Percentiles rank a stretch among this genome's conserved stretches.
Evolutionary conservation across 2,797 vertebrate species (phyloP).

Genomic region (Sardinella longiceps): DNA sequence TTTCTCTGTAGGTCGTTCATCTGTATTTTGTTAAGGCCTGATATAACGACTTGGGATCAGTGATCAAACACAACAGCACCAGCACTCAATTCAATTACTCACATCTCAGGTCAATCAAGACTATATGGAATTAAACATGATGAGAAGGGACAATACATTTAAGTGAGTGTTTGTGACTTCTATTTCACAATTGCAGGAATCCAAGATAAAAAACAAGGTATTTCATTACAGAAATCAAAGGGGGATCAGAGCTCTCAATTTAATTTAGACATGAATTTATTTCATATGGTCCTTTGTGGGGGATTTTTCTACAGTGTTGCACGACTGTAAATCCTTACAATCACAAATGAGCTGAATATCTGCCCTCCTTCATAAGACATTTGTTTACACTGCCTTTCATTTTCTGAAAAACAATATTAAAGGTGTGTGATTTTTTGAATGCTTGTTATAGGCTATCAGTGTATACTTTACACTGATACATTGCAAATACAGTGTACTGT

Average conservation of each 20-base stretch:
- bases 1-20: neutral
- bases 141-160: constrained; percentile 3
- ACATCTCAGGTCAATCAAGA: constrained; percentile 31
- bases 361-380: neutral
- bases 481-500: neutral
- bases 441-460: neutral
- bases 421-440: neutral
- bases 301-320: constrained; percentile 1
- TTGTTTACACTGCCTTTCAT: neutral
- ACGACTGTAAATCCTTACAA: neutral
- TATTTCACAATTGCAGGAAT: constrained; percentile 5
- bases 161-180: constrained; percentile 18
- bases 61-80: neutral
- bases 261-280: constrained; percentile 28
- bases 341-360: neutral
- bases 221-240: neutral
- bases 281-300: constrained; percentile 29
- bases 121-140: constrained; percentile 22
- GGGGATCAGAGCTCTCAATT: constrained; percentile 13
- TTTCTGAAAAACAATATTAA: neutral
- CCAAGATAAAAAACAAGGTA: constrained; percentile 24
- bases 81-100: constrained; percentile 46
- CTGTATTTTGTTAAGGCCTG: constrained; percentile 40
- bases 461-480: neutral
- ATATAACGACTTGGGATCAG: constrained; percentile 32